Evolutionary conservation across 2,797 vertebrate genomes (phyloP), one percentile per base, ranked within the genome.

Genomic region (Cirrhinus mrigala): DNA sequence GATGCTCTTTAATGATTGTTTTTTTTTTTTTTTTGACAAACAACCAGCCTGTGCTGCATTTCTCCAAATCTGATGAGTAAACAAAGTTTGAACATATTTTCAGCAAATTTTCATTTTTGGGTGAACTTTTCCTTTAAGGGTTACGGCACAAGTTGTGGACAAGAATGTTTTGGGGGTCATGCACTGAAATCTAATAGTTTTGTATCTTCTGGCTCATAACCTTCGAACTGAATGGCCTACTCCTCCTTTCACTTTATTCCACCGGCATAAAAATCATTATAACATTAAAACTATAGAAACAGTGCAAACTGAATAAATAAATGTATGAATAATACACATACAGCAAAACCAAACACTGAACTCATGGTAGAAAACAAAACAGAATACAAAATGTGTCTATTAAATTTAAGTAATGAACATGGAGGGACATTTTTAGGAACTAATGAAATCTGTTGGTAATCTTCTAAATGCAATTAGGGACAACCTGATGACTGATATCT

Each of bases 401-500:
- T 58, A n/a, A 16, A 6, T 24, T 73, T 1, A 50, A 24, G 22
- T 1, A 73, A 27, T 8, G 24, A 9, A 52, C n/a, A 10, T 6
- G 9, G 16, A 18, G 15, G 6, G 6, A 37, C 1, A 1, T 44
- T 22, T 16, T 52, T 7, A 54, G 27, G 3, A 58, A 60, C 29
- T 0, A 18, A 29, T 52, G 46, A 50, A 52, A 2, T 20, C 46
- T 24, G 22, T 69, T 75, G 24, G 68, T 81, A 20, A 12, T 81
- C 16, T 66, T 70, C 62, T 22, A 12, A 71, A 60, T 71, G 69
- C 12, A 14, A 83, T 22, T 89, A 98, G 97, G 16, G 97, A 98
- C 91, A 98, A 98, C 46, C 85, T 96, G 76, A 97, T 97, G 96
- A 97, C 97, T 0, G 97, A 97, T 11, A 94, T 98, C 80, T 98